phyloP scores from a whole-genome alignment of 2,113 vertebrate species.

The Casuarius casuarius region DNA sequence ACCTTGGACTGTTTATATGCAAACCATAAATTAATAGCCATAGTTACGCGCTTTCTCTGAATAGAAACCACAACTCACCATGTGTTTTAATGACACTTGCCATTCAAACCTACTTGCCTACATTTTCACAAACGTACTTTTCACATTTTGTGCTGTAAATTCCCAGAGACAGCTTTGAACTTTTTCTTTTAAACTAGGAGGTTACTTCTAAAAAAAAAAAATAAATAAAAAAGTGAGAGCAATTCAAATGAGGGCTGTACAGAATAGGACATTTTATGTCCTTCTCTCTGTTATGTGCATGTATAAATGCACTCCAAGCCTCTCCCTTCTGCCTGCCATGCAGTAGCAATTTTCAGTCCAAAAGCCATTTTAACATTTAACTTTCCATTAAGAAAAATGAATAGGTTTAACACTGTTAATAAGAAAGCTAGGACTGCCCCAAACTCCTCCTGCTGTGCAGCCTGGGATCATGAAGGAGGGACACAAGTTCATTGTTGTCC shows the following conservation, averaged over 20 bases:
- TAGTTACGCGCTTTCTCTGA: no score
- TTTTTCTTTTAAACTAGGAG: no score
- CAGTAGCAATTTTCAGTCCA: background rate
- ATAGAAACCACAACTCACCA: no score
- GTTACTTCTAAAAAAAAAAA: background rate
- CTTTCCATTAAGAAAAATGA: background rate
- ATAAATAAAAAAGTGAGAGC: background rate
- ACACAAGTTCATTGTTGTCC: background rate
- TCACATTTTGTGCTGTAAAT: no score
- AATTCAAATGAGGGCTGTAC: no score
- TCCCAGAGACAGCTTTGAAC: no score
- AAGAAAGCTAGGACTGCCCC: background rate
- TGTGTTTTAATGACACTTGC: no score
- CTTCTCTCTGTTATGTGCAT: background rate
- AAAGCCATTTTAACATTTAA: background rate
- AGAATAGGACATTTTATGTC: background rate
- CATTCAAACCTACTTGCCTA: background rate
- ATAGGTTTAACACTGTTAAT: background rate
- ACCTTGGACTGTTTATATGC: no score
- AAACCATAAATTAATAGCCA: no score
- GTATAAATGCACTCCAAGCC: background rate
- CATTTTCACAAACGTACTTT: no score
- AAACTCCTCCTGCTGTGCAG: background rate
- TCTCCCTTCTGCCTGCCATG: background rate
- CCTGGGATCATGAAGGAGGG: background rate